Evolutionary conservation across 2,113 vertebrate species (phyloP), one percentile per base, ranked within the genome.

Genomic region (Petrocephalus zakoni): DNA sequence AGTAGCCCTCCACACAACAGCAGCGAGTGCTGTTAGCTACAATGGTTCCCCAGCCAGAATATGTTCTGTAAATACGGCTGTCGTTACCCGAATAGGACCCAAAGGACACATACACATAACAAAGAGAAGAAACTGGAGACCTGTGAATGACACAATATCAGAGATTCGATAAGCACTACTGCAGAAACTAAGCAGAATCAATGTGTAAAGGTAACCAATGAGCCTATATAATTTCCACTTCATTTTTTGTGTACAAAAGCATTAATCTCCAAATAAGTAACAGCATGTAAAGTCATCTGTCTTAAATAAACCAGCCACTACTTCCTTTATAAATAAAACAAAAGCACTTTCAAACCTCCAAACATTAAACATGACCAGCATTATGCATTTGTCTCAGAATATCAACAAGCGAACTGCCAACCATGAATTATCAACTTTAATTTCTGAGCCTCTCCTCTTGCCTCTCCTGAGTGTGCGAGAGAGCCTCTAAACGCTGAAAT

Each of bases 381-480:
- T 8, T 8, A 53, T 8, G n/a, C n/a, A n/a, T 53, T 42, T 78
- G 29, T 42, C 72, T 78, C 72, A 42, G n/a, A 85, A 85, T 85
- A 51, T 25, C 82, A 49, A 51, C 47, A 85, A 52, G 46, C 9
- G n/a, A 11, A 52, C 46, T 25, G 49, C 47, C 21, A 85, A 85
- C n/a, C 29, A 17, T 85, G 47, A 52, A 22, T 47, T 25, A 13
- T 13, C 10, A 85, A 85, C 82, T 84, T 84, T 51, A 84, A 84
- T 42, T 47, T 21, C 10, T n/a, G 47, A n/a, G n/a, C n/a, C n/a
- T 87, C 84, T 68, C 55, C 52, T 53, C 68, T 87, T 86, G 51
- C 61, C 85, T 90, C 5, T 87, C 90, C 85, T 42, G 51, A 83
- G 83, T 37, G 53, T 84, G 78, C 46, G 85, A 89, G 89, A 55